Conservation (phyloP, 92 coral and sea anemone species). For the Heliopora coerulea region DNA sequence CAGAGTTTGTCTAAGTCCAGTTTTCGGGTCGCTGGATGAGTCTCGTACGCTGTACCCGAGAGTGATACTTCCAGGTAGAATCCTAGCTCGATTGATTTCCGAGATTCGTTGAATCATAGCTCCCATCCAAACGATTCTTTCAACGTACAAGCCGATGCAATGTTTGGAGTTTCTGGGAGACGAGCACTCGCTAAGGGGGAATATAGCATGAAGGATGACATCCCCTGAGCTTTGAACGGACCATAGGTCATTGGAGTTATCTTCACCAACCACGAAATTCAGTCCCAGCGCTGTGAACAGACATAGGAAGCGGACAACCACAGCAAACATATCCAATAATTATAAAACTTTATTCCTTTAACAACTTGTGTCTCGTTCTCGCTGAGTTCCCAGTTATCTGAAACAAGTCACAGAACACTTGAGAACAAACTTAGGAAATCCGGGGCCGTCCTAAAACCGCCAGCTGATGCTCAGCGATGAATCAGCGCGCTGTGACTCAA, state of each 20-base stretch:
- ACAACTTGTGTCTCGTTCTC: background rate
- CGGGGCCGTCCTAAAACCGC: background rate
- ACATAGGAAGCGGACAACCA: background rate
- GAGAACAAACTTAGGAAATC: background rate
- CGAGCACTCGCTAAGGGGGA: background rate
- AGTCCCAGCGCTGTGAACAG: background rate
- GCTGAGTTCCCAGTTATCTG: background rate
- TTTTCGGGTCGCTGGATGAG: constrained; percentile 11
- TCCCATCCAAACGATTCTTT: constrained; percentile 23
- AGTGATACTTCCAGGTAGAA: constrained; percentile 21
- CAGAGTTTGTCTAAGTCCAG: constrained; percentile 25
- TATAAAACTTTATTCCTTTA: background rate
- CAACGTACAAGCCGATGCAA: constrained; percentile 9
- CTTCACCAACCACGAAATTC: background rate
- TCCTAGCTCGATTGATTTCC: background rate
- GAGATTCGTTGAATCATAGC: constrained; percentile 28
- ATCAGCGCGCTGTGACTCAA: background rate
- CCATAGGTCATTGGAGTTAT: constrained; percentile 9
- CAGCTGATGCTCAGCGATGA: background rate
- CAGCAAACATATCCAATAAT: background rate
- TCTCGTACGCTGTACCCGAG: constrained; percentile 25
- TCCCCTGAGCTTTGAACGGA: constrained; percentile 13
- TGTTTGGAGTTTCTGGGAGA: background rate
- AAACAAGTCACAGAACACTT: background rate
- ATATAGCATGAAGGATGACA: constrained; percentile 10